Conservation (phyloP, 2,888 invertebrate genomes). For the Drosophila dives region DNA sequence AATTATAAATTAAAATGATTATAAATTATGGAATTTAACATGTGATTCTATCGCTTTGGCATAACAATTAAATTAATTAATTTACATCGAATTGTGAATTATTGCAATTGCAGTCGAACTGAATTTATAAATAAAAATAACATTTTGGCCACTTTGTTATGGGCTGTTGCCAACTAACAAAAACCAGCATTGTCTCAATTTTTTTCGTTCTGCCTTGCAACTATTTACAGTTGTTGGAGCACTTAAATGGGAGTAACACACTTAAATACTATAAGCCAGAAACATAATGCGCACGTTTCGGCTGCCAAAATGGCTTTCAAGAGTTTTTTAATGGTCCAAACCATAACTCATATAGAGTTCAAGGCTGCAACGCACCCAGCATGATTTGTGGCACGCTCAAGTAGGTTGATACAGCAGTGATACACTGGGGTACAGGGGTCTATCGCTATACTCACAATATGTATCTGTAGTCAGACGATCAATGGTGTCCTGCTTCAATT, state of each 20-base stretch:
- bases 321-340: conserved; percentile 53
- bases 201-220: not conserved
- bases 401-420: not conserved
- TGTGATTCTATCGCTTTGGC: too few species aligned
- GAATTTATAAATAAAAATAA: not conserved
- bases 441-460: conserved; percentile 91
- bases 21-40: too few species aligned
- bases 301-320: conserved; percentile 75
- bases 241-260: not conserved
- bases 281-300: conserved; percentile 47
- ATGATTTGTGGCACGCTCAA: conserved; percentile 46
- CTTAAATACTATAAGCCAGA: conserved; percentile 1
- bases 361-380: conserved; percentile 53
- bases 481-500: conserved; percentile 97
- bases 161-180: not conserved
- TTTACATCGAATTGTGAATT: not conserved
- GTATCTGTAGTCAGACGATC: conserved; percentile 96
- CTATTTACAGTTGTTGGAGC: not conserved
- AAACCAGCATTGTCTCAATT: not conserved
- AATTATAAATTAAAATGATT: too few species aligned
- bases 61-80: not conserved
- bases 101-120: not conserved
- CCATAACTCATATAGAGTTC: conserved; percentile 66
- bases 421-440: not conserved
- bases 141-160: too few species aligned